phyloP scores from a whole-genome alignment of 2,888 invertebrate genomes.

The Orchestes rusci region DNA sequence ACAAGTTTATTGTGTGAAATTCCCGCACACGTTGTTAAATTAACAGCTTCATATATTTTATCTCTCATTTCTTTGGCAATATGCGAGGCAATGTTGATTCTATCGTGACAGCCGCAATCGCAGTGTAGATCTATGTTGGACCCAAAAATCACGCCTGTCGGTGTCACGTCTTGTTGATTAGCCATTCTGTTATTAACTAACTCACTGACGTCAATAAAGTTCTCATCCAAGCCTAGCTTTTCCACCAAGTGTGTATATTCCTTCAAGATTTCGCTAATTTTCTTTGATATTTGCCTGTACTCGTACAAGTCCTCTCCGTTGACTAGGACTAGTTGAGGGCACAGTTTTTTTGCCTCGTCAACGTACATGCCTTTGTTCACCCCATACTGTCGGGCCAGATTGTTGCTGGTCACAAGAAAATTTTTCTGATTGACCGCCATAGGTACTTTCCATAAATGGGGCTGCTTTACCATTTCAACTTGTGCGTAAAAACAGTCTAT shows the following conservation, averaged over 20 bases:
- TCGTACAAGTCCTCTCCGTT: conserved; percentile 78
- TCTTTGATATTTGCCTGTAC: conserved; percentile 71
- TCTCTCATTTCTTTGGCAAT: conserved; percentile 72
- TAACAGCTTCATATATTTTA: conserved; percentile 58
- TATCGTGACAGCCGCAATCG: conserved; percentile 65
- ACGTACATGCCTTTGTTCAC: conserved; percentile 72
- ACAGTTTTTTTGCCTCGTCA: conserved; percentile 64
- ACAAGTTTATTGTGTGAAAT: conserved; percentile 77
- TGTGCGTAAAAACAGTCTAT: conserved; percentile 83
- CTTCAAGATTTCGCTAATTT: conserved; percentile 64
- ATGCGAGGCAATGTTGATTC: conserved; percentile 62
- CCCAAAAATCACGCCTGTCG: conserved; percentile 53
- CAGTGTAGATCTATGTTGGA: conserved; percentile 49
- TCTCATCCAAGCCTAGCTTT: conserved; percentile 79
- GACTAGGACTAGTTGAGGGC: conserved; percentile 67
- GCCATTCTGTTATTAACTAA: conserved; percentile 51
- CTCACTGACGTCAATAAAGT: conserved; percentile 72
- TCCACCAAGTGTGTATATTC: conserved; percentile 69
- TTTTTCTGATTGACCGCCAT: conserved; percentile 80
- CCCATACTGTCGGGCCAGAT: conserved; percentile 68
- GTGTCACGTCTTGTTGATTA: conserved; percentile 16
- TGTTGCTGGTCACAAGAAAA: conserved; percentile 78
- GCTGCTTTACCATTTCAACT: conserved; percentile 72
- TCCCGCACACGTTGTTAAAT: conserved; percentile 75
- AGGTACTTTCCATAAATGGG: conserved; percentile 58